Evolutionary conservation across 2,888 invertebrate genomes (phyloP), one percentile per base, ranked within the genome.

Genomic region (Drosophila quasianomalipes): DNA sequence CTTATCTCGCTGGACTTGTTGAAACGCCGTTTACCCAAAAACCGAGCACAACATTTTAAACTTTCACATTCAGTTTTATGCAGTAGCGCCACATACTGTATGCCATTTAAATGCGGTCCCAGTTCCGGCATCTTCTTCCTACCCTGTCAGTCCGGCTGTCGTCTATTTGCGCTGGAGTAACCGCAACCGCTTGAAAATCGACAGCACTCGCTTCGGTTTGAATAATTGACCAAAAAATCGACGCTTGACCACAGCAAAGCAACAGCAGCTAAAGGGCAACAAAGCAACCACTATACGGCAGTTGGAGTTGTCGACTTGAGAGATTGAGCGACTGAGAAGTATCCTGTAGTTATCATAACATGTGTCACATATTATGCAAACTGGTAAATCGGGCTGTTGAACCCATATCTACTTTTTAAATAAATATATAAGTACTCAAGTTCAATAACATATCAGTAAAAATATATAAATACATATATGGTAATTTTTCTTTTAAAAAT

Each of bases 171-270:
- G 66, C 47, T 71, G 81, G 68, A 72, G 37, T 44, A 74, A 81
- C 85, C 89, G 62, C 83, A 89, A 81, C 77, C 77, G 73, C 71
- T 53, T 28, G 58, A 63, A 69, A 41, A 30, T 41, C 65, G 47
- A 55, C 78, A 71, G 76, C 76, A 65, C 67, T 77, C 55, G 64
- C 37, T 70, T 77, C 47, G 79, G 85, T 77, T 84, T 86, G 70
- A 85, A 86, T 89, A 86, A 86, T 86, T 89, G 77, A 86, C 85
- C 85, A 87, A 82, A 85, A 83, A 79, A 76, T 54, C 62, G 64
- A 41, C 55, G 57, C 16, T 59, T 68, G 66, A 77, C 84, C 82
- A 70, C 84, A 83, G 70, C 68, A 79, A 83, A 81, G 74, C 76
- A 79, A 64, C 77, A 64, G 33, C 68, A 72, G 78, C 79, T 70